A percentile compares a stretch with the other conserved stretches of the same genome.
phyloP scores from a whole-genome alignment of 2,797 vertebrate genomes.

The Pangasius larnaudii region DNA sequence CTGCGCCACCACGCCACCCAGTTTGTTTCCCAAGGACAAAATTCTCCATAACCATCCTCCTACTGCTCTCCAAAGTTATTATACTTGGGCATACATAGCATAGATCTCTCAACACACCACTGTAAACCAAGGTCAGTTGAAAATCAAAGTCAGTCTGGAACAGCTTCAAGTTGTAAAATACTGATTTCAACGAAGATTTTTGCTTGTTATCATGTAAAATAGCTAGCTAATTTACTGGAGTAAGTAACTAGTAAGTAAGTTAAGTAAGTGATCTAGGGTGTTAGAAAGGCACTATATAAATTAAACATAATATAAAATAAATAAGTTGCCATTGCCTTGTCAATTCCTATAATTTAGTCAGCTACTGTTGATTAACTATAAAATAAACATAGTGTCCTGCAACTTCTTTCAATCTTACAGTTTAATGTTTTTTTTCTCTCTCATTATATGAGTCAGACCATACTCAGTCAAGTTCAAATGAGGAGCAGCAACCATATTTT shows the following conservation, averaged over 20 bases:
- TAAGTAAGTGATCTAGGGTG: not conserved
- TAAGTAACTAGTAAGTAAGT: not conserved
- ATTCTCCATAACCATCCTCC: not conserved
- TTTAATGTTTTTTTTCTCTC: not conserved
- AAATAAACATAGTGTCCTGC: not conserved
- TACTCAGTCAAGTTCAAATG: constrained; percentile 10
- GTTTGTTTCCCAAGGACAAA: not conserved
- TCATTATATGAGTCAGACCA: not conserved
- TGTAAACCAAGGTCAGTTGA: not conserved
- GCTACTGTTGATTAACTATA: not conserved
- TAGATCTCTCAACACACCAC: not conserved
- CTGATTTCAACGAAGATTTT: not conserved
- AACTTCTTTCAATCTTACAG: not conserved
- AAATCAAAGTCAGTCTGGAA: not conserved
- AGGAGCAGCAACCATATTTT: constrained; percentile 22
- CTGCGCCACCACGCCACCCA: not conserved
- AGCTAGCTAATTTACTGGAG: not conserved
- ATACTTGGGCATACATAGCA: not conserved
- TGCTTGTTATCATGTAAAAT: not conserved
- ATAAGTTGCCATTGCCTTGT: not conserved
- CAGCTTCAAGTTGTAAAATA: not conserved
- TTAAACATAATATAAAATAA: not conserved
- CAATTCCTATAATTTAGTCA: not conserved
- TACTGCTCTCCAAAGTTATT: not conserved
- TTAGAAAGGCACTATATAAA: not conserved